Evolutionary conservation across 2,888 invertebrate species (phyloP).

Genomic region (Drosophila mimica): DNA sequence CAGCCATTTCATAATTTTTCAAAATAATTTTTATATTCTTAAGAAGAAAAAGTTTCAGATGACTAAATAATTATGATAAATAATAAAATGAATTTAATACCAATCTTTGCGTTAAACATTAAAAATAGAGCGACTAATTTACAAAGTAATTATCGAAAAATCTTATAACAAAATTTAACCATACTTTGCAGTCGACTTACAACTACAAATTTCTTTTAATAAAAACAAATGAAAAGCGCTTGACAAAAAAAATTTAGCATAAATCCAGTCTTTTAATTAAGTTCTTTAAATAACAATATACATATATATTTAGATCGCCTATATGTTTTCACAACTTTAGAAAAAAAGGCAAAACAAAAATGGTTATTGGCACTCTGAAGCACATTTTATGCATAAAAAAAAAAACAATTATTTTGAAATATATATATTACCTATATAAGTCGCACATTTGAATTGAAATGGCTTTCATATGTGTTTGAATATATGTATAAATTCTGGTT

Average conservation of each 20-base stretch:
- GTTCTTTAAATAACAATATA: slow-evolving; percentile 8
- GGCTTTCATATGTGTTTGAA: slow-evolving; percentile 35
- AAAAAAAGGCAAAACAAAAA: background rate
- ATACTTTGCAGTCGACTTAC: slow-evolving; percentile 19
- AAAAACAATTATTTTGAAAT: slow-evolving; percentile 1
- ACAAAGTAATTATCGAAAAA: slow-evolving; percentile 3
- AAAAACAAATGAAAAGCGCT: background rate
- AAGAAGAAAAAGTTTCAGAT: background rate
- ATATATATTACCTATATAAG: slow-evolving; percentile 31
- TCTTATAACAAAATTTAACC: slow-evolving; percentile 12
- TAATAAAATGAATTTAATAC: background rate
- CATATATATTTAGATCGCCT: background rate
- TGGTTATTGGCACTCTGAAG: slow-evolving; percentile 15
- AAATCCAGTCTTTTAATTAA: slow-evolving; percentile 56
- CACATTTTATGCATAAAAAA: slow-evolving; percentile 47
- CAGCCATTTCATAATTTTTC: background rate
- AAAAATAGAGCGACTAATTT: background rate
- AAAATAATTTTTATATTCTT: background rate
- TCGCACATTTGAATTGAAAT: slow-evolving; percentile 63
- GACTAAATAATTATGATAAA: background rate
- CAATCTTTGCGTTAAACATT: background rate
- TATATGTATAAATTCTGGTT: slow-evolving; percentile 12
- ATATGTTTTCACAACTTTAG: slow-evolving; percentile 16
- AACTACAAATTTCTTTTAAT: background rate
- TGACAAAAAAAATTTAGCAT: slow-evolving; percentile 21